Percentiles rank a stretch among this genome's conserved stretches.
Conservation (phyloP, 2,797 vertebrate species). For the Sternarchorhynchus goeldii region DNA sequence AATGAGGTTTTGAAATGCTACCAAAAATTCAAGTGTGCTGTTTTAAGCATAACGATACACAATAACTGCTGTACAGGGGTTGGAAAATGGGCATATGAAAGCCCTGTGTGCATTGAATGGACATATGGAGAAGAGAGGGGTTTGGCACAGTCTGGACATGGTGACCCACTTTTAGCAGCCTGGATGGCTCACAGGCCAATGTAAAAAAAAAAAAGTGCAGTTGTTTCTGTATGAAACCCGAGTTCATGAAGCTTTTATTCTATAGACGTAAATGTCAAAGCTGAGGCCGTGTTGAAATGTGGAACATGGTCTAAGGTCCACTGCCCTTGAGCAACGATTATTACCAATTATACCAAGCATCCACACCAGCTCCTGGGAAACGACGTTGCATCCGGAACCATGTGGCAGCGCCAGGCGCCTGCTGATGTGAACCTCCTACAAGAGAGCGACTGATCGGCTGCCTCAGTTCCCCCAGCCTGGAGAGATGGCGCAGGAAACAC, state of each 20-base stretch:
- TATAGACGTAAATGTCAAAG: no score
- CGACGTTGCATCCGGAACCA: background rate
- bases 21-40: conserved; percentile 46
- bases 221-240: background rate
- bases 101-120: conserved; percentile 35
- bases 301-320: no score
- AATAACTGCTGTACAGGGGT: conserved; percentile 26
- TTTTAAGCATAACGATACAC: conserved; percentile 41
- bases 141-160: conserved; percentile 43
- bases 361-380: background rate
- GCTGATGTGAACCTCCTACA: background rate
- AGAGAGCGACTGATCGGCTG: background rate
- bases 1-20: conserved; percentile 42
- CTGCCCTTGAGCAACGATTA: no score
- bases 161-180: conserved; percentile 52
- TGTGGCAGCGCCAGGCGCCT: background rate
- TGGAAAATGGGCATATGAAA: conserved; percentile 51
- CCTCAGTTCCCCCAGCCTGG: conserved; percentile 2
- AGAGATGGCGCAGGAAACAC: background rate
- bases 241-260: background rate
- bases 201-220: background rate
- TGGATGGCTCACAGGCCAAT: conserved; percentile 18
- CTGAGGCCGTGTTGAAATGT: no score
- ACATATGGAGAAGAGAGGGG: conserved; percentile 51
- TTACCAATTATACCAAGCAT: background rate